These are phyloP conservation scores for Eudyptes chrysolophus DNA, from an alignment of 2,113 vertebrate genomes.

Conservation along the genomic window DNA sequence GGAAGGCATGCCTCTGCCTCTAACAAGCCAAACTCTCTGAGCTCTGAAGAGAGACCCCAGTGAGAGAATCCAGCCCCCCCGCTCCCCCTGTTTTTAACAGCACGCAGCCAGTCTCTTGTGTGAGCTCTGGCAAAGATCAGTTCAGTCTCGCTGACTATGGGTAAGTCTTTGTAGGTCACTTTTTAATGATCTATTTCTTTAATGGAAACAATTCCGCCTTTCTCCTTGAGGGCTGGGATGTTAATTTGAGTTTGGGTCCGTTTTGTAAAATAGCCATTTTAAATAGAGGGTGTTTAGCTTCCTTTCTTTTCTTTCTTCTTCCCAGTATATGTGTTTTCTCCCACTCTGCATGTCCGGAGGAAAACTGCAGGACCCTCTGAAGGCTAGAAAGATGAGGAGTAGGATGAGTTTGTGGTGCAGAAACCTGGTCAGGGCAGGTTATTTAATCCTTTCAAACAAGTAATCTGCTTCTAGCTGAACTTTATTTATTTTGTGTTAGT, in stretches of 20 bases:
- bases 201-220: slow-evolving; percentile 34
- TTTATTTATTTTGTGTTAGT: not conserved
- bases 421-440: not conserved
- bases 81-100: slow-evolving; percentile 22
- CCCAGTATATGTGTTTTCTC: not conserved
- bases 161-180: slow-evolving; percentile 61
- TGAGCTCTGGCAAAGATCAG: slow-evolving; percentile 55
- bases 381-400: not conserved
- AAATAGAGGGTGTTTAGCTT: not conserved
- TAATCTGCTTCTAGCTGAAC: slow-evolving; percentile 1
- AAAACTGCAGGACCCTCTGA: not conserved
- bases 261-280: slow-evolving; percentile 11
- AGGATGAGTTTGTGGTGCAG: slow-evolving; percentile 13
- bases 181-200: slow-evolving; percentile 58
- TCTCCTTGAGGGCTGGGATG: not conserved
- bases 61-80: slow-evolving; percentile 26
- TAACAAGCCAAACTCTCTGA: slow-evolving; percentile 39
- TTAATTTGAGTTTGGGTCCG: slow-evolving; percentile 26
- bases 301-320: not conserved
- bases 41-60: slow-evolving; percentile 49
- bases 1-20: slow-evolving; percentile 31
- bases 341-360: not conserved
- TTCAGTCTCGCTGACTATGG: slow-evolving; percentile 30
- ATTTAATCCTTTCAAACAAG: not conserved
- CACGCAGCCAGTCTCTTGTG: slow-evolving; percentile 51